These are phyloP conservation scores for Dexiosoma caninum DNA, from an alignment of 2,888 invertebrate species.

Conservation along the genomic window DNA sequence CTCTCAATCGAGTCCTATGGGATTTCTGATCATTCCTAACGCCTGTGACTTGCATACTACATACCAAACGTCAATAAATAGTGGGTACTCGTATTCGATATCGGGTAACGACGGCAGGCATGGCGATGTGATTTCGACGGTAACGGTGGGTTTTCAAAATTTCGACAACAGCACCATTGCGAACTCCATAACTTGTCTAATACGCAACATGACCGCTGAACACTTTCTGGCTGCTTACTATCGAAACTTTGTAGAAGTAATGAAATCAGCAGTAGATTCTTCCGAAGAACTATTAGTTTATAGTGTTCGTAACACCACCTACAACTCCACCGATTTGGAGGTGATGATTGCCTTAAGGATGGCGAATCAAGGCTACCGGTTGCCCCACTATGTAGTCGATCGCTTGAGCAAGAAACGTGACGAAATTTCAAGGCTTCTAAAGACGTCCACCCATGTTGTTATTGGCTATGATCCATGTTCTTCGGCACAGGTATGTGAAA, in stretches of 20 bases:
- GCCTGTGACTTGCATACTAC: constrained; percentile 89
- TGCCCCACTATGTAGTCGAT: constrained; percentile 82
- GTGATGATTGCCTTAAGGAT: constrained; percentile 84
- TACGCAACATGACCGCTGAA: constrained; percentile 85
- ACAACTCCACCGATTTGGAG: constrained; percentile 80
- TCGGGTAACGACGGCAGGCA: constrained; percentile 94
- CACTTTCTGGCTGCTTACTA: constrained; percentile 88
- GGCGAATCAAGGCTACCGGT: constrained; percentile 81
- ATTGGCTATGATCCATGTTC: constrained; percentile 89
- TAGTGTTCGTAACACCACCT: constrained; percentile 82
- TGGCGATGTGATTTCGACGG: constrained; percentile 90
- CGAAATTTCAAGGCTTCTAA: constrained; percentile 82
- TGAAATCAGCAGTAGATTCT: constrained; percentile 82
- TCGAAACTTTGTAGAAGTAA: constrained; percentile 83
- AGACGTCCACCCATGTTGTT: constrained; percentile 79
- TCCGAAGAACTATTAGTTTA: constrained; percentile 84
- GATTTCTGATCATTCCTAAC: constrained; percentile 84
- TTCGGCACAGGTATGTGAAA: constrained; percentile 84
- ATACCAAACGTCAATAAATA: constrained; percentile 81
- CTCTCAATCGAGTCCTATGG: constrained; percentile 79
- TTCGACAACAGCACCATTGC: constrained; percentile 90
- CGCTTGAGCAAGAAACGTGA: constrained; percentile 83
- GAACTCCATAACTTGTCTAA: constrained; percentile 87
- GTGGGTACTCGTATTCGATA: constrained; percentile 87
- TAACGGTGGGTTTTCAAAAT: constrained; percentile 88